Conservation (phyloP, 2,113 vertebrate genomes). For the Pedionomus torquatus region DNA sequence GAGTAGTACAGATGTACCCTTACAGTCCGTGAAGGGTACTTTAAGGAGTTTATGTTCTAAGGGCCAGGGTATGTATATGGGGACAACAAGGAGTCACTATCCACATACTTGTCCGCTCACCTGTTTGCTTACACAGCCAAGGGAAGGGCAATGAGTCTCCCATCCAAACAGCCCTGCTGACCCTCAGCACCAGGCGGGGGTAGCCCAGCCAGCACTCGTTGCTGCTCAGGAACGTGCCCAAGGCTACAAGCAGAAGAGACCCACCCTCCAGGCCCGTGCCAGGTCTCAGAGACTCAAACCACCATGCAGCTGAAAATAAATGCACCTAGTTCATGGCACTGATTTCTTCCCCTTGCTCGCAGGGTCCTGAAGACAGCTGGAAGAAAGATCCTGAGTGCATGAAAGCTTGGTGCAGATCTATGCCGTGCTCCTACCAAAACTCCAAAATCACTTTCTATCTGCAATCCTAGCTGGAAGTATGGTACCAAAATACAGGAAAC, state of each 20-base stretch:
- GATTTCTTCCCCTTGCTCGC: neutral
- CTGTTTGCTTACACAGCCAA: neutral
- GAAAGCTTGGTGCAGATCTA: neutral
- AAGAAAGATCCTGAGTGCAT: neutral
- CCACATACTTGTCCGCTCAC: neutral
- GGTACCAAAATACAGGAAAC: neutral
- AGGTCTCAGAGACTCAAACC: neutral
- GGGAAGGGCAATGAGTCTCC: neutral
- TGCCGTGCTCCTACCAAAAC: neutral
- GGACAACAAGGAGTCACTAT: neutral
- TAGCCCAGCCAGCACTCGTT: neutral
- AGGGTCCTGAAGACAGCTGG: neutral
- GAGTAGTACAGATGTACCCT: neutral
- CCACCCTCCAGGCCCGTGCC: neutral
- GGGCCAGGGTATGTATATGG: neutral
- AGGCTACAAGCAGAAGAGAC: neutral
- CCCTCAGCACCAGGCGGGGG: neutral
- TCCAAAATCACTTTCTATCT: neutral
- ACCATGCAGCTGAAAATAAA: neutral
- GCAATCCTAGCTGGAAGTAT: neutral
- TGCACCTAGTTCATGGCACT: neutral
- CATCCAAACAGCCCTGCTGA: too few species aligned
- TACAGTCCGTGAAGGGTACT: neutral
- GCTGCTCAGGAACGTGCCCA: neutral
- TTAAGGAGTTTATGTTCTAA: accelerated